These are phyloP conservation scores for Heliconius hermathena DNA, from an alignment of 1,140 invertebrate species.

Conservation along the genomic window DNA sequence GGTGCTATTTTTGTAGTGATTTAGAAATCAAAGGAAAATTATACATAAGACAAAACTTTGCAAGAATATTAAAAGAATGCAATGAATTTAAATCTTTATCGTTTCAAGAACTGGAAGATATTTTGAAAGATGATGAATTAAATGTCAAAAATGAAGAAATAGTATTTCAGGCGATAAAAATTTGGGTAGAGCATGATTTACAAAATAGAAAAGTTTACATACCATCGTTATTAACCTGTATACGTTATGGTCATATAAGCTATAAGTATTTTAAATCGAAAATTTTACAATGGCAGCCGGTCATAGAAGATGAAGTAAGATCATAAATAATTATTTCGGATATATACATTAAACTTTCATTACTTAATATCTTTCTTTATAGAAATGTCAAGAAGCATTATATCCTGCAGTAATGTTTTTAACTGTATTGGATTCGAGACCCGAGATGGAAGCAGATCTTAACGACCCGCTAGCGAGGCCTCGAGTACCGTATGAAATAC, in stretches of 20 bases:
- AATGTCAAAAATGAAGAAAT: slow-evolving; percentile 86
- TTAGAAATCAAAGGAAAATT: slow-evolving; percentile 80
- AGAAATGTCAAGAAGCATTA: slow-evolving; percentile 75
- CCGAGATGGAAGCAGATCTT: slow-evolving; percentile 81
- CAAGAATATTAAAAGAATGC: slow-evolving; percentile 79
- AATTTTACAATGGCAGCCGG: slow-evolving; percentile 82
- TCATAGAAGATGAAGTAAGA: slow-evolving; percentile 80
- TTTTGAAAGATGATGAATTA: slow-evolving; percentile 84
- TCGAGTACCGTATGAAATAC: slow-evolving; percentile 86
- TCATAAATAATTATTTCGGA: background rate
- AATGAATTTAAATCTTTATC: slow-evolving; percentile 81
- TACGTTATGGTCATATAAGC: slow-evolving; percentile 86
- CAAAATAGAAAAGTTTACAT: slow-evolving; percentile 81
- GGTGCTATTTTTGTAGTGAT: slow-evolving; percentile 85
- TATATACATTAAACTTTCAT: background rate
- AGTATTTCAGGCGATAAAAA: slow-evolving; percentile 85
- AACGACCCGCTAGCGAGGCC: slow-evolving; percentile 83
- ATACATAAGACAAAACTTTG: slow-evolving; percentile 82
- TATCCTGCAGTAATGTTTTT: slow-evolving; percentile 81
- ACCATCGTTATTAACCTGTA: slow-evolving; percentile 83
- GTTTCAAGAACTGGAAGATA: slow-evolving; percentile 81
- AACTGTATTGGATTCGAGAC: slow-evolving; percentile 77
- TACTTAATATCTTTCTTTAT: slow-evolving; percentile 38
- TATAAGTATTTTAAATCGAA: slow-evolving; percentile 85
- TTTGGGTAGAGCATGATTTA: slow-evolving; percentile 83